Conservation (phyloP, 2,113 vertebrate genomes). For the Phylloscopus trochilus region DNA sequence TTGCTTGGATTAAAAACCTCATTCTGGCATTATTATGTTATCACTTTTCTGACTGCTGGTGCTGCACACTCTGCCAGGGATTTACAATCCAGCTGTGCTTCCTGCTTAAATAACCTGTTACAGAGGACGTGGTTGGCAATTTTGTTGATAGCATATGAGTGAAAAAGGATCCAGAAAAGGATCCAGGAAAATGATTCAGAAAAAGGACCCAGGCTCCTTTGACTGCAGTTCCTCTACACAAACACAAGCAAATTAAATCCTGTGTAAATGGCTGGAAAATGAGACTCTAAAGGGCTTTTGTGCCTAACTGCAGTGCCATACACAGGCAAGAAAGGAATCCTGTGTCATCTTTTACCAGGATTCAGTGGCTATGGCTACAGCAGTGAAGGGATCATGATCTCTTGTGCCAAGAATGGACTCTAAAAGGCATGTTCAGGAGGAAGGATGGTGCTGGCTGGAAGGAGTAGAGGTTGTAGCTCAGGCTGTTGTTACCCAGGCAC, state of each 20-base stretch:
- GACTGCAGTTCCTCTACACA: not conserved
- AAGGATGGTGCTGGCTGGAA: not conserved
- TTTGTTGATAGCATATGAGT: not conserved
- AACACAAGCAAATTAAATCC: constrained; percentile 14
- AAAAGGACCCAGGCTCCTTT: not conserved
- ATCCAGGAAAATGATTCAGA: not conserved
- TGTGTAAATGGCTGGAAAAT: not conserved
- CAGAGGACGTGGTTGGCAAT: not conserved
- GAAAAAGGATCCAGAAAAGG: not conserved
- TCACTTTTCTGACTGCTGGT: constrained; percentile 1
- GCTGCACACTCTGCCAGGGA: not conserved
- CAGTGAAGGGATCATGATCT: not conserved
- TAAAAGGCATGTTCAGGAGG: not conserved
- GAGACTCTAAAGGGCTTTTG: not conserved
- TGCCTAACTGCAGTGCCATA: not conserved
- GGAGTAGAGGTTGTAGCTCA: not conserved
- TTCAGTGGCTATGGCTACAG: not conserved
- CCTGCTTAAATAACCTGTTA: not conserved
- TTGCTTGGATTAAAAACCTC: constrained; percentile 36
- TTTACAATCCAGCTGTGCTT: constrained; percentile 28
- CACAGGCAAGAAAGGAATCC: not conserved
- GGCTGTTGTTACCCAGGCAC: not conserved
- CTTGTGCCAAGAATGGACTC: not conserved
- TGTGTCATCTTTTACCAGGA: not conserved
- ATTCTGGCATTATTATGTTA: constrained; percentile 1